Conservation (phyloP, 1,140 invertebrate genomes). For the Trachymyrmex cornetzi region DNA sequence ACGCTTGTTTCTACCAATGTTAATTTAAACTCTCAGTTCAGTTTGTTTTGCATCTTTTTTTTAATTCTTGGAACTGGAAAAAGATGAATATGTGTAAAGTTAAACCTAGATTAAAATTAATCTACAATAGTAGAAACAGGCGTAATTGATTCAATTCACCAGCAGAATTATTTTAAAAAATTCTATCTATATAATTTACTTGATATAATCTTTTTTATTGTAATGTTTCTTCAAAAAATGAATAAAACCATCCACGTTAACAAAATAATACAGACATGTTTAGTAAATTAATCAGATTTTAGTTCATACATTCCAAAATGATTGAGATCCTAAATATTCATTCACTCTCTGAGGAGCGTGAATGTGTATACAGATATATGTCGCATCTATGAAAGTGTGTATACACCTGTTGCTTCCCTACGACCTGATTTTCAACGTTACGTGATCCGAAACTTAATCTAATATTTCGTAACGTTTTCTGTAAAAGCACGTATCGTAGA, state of each 20-base stretch:
- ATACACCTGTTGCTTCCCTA: not conserved
- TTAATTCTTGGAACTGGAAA: too few species aligned
- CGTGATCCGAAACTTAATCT: not conserved
- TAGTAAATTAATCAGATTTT: not conserved
- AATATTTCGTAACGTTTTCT: not conserved
- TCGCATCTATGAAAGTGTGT: not conserved
- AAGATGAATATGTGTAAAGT: too few species aligned
- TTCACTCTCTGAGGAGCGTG: not conserved
- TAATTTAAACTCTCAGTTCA: too few species aligned
- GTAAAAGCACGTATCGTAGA: not conserved
- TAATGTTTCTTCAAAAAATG: not conserved
- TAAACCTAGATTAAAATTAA: too few species aligned
- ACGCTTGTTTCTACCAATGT: too few species aligned
- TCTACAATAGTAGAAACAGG: too few species aligned
- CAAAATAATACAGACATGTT: not conserved
- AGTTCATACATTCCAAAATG: not conserved
- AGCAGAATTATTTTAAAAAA: not conserved
- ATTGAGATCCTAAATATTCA: constrained; percentile 2
- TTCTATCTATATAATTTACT: not conserved
- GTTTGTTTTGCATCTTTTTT: too few species aligned
- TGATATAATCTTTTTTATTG: not conserved
- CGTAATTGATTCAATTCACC: too few species aligned
- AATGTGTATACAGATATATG: too few species aligned
- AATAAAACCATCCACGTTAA: not conserved
- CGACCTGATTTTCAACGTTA: not conserved